phyloP scores from a whole-genome alignment of 2,797 vertebrate species.

The Neomorphus geoffroyi region DNA sequence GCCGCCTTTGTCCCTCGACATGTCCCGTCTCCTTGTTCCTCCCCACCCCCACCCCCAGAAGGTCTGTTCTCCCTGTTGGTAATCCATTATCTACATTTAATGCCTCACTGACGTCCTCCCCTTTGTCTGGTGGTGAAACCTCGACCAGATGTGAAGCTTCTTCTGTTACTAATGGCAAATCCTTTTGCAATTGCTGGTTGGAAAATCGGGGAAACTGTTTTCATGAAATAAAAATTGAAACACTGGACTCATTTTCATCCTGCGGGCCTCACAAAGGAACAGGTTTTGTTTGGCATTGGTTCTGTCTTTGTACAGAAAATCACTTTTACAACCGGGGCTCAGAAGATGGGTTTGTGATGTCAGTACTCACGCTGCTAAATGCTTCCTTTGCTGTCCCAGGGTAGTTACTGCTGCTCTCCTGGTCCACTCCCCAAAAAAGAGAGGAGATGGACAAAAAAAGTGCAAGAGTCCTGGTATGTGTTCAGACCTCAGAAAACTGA shows the following conservation, averaged over 20 bases:
- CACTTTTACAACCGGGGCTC: background rate
- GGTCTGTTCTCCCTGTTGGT: constrained; percentile 40
- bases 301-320: background rate
- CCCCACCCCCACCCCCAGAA: background rate
- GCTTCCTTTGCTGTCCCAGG: background rate
- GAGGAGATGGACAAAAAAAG: background rate
- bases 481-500: background rate
- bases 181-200: constrained; percentile 19
- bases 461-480: background rate
- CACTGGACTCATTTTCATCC: background rate
- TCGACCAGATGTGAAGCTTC: constrained; percentile 35
- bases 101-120: constrained; percentile 19
- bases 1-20: background rate
- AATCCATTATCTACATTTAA: constrained; percentile 66
- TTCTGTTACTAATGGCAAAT: constrained; percentile 61
- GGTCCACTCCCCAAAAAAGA: background rate
- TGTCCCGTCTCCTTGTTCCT: rapidly evolving
- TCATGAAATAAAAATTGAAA: background rate
- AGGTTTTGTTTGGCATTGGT: background rate
- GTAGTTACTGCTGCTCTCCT: background rate
- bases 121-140: constrained; percentile 28
- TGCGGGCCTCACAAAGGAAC: background rate
- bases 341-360: background rate
- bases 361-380: rapidly evolving
- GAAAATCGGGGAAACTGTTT: background rate